These are phyloP conservation scores for Oostethus manadensis DNA, from an alignment of 2,113 vertebrate genomes.

Conservation along the genomic window DNA sequence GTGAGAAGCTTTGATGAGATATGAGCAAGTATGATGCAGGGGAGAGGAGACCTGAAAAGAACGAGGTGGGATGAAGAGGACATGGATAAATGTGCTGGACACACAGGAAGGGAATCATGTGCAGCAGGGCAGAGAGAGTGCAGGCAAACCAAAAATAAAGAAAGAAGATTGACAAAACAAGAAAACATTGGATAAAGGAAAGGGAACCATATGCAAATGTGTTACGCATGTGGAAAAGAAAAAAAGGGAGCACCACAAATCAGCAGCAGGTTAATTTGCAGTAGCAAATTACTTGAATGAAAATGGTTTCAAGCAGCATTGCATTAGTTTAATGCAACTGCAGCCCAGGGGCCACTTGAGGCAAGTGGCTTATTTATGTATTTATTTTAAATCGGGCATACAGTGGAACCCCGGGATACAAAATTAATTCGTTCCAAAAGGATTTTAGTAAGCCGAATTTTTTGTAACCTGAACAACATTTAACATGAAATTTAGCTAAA, in stretches of 20 bases:
- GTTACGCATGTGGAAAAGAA: neutral
- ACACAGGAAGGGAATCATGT: conserved; percentile 4
- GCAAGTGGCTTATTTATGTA: neutral
- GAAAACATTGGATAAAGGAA: neutral
- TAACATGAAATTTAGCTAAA: too few relatives aligned
- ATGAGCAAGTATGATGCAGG: conserved; percentile 39
- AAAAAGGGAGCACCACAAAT: neutral
- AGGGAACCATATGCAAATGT: conserved; percentile 9
- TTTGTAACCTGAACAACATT: too few relatives aligned
- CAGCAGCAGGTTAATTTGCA: neutral
- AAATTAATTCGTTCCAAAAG: too few relatives aligned
- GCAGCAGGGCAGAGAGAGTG: neutral
- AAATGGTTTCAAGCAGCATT: too few relatives aligned
- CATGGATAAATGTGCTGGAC: conserved; percentile 10
- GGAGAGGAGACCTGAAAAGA: conserved; percentile 48
- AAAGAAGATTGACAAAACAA: neutral
- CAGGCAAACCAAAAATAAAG: neutral
- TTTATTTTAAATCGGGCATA: too few relatives aligned
- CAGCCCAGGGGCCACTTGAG: neutral
- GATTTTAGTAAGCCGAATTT: too few relatives aligned
- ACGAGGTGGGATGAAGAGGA: conserved; percentile 18
- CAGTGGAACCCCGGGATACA: too few relatives aligned
- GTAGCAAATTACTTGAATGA: neutral
- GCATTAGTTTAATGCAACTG: too few relatives aligned
- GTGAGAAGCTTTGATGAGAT: conserved; percentile 33